These are phyloP conservation scores for Ophioninae sp. DNA, from an alignment of 2,888 invertebrate species.

Conservation along the genomic window DNA sequence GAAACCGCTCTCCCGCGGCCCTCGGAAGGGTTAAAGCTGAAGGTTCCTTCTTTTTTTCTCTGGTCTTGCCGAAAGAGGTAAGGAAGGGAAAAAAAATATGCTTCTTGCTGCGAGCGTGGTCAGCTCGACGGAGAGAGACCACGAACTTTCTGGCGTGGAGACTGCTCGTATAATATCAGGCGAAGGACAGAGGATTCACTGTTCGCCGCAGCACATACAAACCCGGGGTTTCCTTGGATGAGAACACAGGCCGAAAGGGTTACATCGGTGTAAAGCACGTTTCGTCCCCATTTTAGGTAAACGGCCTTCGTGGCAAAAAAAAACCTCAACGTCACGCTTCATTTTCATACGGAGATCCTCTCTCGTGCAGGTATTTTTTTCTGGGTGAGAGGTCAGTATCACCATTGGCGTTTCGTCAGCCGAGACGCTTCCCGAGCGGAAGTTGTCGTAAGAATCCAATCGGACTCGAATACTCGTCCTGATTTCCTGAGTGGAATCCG, in stretches of 20 bases:
- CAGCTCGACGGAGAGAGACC: conserved; percentile 58
- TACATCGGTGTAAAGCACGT: conserved; percentile 58
- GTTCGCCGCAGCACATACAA: conserved; percentile 67
- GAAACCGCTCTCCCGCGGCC: conserved; percentile 76
- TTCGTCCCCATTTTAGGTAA: conserved; percentile 49
- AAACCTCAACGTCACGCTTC: conserved; percentile 60
- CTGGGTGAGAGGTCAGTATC: conserved; percentile 11
- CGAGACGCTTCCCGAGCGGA: neutral
- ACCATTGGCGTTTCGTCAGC: neutral
- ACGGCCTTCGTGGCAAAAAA: conserved; percentile 44
- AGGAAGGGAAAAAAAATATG: conserved; percentile 55
- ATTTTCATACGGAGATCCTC: conserved; percentile 48
- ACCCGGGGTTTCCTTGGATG: neutral
- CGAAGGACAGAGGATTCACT: conserved; percentile 73
- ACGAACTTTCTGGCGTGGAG: conserved; percentile 61
- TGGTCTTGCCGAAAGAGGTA: conserved; percentile 49
- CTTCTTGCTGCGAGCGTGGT: conserved; percentile 62
- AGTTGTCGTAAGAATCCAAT: neutral
- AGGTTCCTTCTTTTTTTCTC: conserved; percentile 62
- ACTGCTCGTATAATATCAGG: conserved; percentile 61
- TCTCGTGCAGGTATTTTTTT: conserved; percentile 55
- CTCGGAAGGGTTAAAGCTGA: conserved; percentile 76
- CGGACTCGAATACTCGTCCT: neutral
- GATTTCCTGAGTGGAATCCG: neutral
- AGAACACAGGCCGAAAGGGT: conserved; percentile 66